phyloP scores from a whole-genome alignment of 2,113 vertebrate genomes.

The Marcusenius ussheri region DNA sequence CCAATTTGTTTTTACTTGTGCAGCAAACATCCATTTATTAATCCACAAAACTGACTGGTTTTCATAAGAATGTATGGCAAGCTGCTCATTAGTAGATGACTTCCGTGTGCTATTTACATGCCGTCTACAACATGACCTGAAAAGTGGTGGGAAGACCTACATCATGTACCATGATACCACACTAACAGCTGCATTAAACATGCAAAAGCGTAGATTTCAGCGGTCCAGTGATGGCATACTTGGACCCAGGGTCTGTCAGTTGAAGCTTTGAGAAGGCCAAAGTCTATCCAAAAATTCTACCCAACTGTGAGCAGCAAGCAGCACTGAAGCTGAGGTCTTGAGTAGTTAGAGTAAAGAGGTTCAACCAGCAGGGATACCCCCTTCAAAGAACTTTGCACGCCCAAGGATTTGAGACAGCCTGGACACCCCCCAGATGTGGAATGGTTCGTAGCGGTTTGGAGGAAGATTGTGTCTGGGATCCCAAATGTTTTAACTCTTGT shows the following conservation, averaged over 20 bases:
- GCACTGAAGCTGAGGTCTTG: too few species aligned
- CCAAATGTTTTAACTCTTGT: constrained; percentile 17
- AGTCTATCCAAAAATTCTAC: neutral
- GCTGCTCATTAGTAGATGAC: too few species aligned
- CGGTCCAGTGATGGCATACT: too few species aligned
- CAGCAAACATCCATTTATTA: neutral
- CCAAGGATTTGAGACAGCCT: constrained; percentile 51
- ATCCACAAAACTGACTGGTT: neutral
- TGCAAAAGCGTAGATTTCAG: too few species aligned
- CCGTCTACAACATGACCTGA: too few species aligned
- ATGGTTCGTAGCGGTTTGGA: constrained; percentile 53
- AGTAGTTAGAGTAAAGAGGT: constrained; percentile 40
- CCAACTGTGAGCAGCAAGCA: too few species aligned
- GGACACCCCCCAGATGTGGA: constrained; percentile 53
- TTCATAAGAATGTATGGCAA: too few species aligned
- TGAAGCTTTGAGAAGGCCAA: neutral
- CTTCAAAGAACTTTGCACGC: constrained; percentile 42
- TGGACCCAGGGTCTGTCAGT: too few species aligned
- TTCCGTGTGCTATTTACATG: too few species aligned
- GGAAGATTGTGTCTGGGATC: constrained; percentile 61
- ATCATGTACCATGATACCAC: too few species aligned
- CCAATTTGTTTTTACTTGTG: neutral
- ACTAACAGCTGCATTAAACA: too few species aligned
- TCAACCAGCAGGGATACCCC: constrained; percentile 44
- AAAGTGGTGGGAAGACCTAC: too few species aligned